Evolutionary conservation across 2,113 vertebrate species (phyloP), one percentile per base, ranked within the genome.

Genomic region (Euleptes europaea): DNA sequence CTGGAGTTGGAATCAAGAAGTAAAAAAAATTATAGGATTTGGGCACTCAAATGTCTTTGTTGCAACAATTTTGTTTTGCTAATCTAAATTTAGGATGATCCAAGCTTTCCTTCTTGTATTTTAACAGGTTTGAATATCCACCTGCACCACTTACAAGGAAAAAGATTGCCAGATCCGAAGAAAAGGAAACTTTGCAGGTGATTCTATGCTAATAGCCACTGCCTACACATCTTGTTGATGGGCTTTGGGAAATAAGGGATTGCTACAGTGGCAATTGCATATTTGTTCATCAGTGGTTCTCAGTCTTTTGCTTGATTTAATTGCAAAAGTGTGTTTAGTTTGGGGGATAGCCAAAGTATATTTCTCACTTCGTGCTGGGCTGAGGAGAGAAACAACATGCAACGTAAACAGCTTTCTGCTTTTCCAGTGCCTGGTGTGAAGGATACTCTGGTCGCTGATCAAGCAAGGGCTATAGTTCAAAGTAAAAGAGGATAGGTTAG

Each of bases 91-190:
- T 65, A 6, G 57, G 23, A 65, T 47, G 38, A 0, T 0, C 73
- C 82, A 10, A 33, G 0, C 74, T 78, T 38, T 15, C 35, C 80
- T 40, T 49, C 1, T 54, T n/a, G 35, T 4, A 5, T 77, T 75
- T 17, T 69, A 80, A 73, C 80, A 98, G 97, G 88, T 98, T 98
- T 92, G 97, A 98, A 88, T 97, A 96, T 89, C 96, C 96, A 76
- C 96, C 92, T 26, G 88, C 93, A 17, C 91, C 95, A 71, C 95
- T 96, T 38, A 96, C 95, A 0, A 96, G 92, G 80, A 98, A 96
- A 85, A 92, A 91, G n/a, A 85, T 21, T 65, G 96, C 96, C 2
- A 86, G 86, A 0, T 87, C 93, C 83, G 89, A 91, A 44, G 97
- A 96, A 90, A 90, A 94, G 86, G 97, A 97, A 93, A 96, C 93